A percentile compares a stretch with the other conserved stretches of the same genome.
These are phyloP conservation scores for Hemicordylus capensis DNA, from an alignment of 2,113 vertebrate genomes.

Conservation along the genomic window DNA sequence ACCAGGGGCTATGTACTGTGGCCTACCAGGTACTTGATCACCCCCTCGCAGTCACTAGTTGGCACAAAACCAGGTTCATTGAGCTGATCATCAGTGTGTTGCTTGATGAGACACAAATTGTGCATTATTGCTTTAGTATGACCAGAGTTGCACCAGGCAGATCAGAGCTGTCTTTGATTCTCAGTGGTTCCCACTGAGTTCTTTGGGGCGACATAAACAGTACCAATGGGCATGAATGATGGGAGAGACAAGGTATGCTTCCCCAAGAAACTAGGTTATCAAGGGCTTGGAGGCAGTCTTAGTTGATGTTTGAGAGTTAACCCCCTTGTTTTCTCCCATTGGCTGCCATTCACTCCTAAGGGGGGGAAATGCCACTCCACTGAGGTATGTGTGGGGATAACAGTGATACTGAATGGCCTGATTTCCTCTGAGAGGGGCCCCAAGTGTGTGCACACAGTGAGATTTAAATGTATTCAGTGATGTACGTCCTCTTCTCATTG, in stretches of 20 bases:
- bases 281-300: background rate
- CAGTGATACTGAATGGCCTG: background rate
- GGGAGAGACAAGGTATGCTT: background rate
- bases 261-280: background rate
- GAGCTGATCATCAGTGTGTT: background rate
- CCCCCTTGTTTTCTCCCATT: background rate
- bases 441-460: background rate
- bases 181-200: background rate
- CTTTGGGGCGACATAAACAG: background rate
- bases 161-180: background rate
- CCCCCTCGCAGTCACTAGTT: background rate
- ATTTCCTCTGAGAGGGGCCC: too few relatives aligned
- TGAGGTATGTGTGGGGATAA: background rate
- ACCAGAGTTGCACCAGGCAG: background rate
- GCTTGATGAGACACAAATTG: background rate
- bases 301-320: background rate
- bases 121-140: background rate
- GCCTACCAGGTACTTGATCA: background rate
- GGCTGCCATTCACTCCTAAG: background rate
- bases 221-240: background rate
- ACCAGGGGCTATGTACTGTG: fast-evolving
- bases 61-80: background rate
- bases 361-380: too few relatives aligned
- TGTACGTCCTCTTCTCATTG: background rate
- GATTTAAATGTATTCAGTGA: background rate